phyloP scores from a whole-genome alignment of 2,888 invertebrate species.

The Pollenia labialis region DNA sequence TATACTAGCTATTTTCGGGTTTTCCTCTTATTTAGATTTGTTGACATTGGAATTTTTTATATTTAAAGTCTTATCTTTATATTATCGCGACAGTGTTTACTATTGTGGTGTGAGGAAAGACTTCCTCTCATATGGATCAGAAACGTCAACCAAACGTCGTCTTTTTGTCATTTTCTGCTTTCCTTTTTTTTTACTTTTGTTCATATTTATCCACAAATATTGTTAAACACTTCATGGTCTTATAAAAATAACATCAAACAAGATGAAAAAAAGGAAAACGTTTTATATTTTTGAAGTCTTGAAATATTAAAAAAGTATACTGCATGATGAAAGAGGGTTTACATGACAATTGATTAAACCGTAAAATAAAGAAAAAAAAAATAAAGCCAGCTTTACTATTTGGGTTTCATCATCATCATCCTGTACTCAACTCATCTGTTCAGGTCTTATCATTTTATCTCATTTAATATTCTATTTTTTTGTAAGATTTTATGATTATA shows the following conservation, averaged over 20 bases:
- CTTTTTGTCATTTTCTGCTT: background rate
- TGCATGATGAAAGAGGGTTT: slow-evolving; percentile 1
- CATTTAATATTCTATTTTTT: background rate
- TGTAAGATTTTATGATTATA: background rate
- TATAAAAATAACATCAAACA: slow-evolving; percentile 1
- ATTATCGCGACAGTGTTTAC: no score
- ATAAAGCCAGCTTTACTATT: slow-evolving; percentile 10
- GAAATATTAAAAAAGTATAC: background rate
- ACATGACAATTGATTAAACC: slow-evolving; percentile 37
- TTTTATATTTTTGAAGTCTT: background rate
- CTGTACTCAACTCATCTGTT: background rate
- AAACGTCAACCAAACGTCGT: no score
- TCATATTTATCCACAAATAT: background rate
- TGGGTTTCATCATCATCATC: background rate
- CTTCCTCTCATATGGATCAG: no score
- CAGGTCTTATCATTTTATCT: background rate
- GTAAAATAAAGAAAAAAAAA: background rate
- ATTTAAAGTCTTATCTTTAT: no score
- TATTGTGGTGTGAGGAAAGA: no score
- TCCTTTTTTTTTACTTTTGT: background rate
- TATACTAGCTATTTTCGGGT: no score
- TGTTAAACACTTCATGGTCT: slow-evolving; percentile 10
- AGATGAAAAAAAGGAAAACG: background rate
- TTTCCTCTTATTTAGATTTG: no score
- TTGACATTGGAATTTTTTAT: no score